These are phyloP conservation scores for Volucella inflata DNA, from an alignment of 2,888 invertebrate genomes.

Conservation along the genomic window DNA sequence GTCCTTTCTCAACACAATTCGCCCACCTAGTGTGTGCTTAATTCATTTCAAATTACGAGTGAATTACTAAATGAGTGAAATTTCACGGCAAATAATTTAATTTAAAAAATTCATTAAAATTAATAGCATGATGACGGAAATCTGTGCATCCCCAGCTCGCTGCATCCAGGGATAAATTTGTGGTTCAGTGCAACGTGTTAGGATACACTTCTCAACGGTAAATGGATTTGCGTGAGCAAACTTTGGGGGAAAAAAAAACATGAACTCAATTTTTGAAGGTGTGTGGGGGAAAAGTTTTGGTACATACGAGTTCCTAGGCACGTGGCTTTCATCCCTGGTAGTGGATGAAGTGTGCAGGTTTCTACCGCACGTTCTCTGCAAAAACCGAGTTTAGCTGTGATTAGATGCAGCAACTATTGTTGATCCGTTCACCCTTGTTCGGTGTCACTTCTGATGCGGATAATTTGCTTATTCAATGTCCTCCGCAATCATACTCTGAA, in stretches of 20 bases:
- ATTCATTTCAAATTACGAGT: slow-evolving; percentile 59
- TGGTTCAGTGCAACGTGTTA: too few species aligned
- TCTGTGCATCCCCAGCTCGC: background rate
- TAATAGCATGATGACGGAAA: slow-evolving; percentile 20
- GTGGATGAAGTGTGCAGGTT: slow-evolving; percentile 10
- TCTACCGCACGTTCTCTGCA: slow-evolving; percentile 44
- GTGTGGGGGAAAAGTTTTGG: too few species aligned
- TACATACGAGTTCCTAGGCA: background rate
- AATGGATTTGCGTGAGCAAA: too few species aligned
- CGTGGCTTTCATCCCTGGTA: background rate
- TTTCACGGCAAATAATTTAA: slow-evolving; percentile 58
- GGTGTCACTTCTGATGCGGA: background rate
- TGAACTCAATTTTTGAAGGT: too few species aligned
- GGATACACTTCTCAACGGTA: too few species aligned
- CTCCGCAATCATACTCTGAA: slow-evolving; percentile 53
- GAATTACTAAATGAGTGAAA: slow-evolving; percentile 38
- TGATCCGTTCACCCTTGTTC: background rate
- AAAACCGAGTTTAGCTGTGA: slow-evolving; percentile 48
- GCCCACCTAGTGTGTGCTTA: slow-evolving; percentile 21
- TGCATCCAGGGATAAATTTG: background rate
- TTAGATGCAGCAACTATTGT: slow-evolving; percentile 46
- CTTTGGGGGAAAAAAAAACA: too few species aligned
- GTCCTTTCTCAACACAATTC: background rate
- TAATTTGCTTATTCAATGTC: slow-evolving; percentile 64
- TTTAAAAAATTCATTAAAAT: slow-evolving; percentile 66